Evolutionary conservation across 1,140 invertebrate species (phyloP), one percentile per base, ranked within the genome.

Genomic region (Drosophila kikkawai): DNA sequence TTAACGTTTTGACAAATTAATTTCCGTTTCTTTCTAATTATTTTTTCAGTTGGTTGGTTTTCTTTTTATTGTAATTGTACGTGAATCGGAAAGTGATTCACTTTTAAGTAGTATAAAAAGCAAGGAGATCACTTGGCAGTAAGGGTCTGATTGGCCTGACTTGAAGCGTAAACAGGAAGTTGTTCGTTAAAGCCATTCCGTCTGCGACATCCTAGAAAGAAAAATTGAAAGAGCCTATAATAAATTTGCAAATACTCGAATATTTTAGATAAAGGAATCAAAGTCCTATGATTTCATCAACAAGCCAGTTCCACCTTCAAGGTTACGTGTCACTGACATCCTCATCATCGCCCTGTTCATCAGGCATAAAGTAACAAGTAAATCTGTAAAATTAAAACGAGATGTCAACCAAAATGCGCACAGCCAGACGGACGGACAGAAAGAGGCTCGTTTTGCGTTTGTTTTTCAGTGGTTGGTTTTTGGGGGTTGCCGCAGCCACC

Each of bases 351-450:
- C 22, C 32, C 22, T 32, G 17, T 44, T 26, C 36, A 26, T 22
- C 51, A 44, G 55, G 61, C 68, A 55, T 39, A 66, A 58, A 45
- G 58, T 75, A 56, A 63, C 69, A 79, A 80, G 84, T 87, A 83
- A 87, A 83, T 87, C 73, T 83, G 74, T 81, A 32, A 88, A 88
- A 87, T 87, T 87, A 78, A 87, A 87, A 83, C 67, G 77, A 83
- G 87, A 75, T 83, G 84, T 67, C 69, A 88, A 74, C 69, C 80
- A 61, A 70, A 71, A 55, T 71, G 47, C 47, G n/a, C 32, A 41
- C 34, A 44, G 29, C 11, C 34, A 48, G 42, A 26, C 37, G 7
- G 15, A 32, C 37, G 37, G 34, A 19, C 55, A 32, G 70, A 68
- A 57, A 59, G 58, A 56, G 42, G 47, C 60, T 71, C 48, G 60